Evolutionary conservation across 2,797 vertebrate genomes (phyloP).

Genomic region (Lateolabrax maculatus): DNA sequence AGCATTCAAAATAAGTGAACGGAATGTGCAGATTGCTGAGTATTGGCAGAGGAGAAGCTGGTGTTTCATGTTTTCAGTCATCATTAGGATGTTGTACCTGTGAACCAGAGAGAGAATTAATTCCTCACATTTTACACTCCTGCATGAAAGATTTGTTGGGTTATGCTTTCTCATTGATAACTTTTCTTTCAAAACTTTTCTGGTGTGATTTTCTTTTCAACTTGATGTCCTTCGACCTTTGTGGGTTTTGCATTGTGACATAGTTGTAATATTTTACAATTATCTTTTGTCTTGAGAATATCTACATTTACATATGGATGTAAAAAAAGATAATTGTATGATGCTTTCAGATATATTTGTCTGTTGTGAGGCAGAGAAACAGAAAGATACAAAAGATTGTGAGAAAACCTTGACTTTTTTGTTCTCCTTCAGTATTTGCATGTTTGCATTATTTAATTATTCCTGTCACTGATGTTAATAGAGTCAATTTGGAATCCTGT

Average conservation of each 20-base stretch:
- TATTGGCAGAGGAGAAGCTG: slow-evolving; percentile 28
- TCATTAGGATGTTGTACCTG: slow-evolving; percentile 46
- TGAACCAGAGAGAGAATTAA: slow-evolving; percentile 8
- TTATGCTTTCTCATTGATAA: slow-evolving; percentile 7
- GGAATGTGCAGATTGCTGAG: slow-evolving; percentile 63
- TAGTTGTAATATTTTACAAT: not conserved
- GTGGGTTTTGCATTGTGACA: not conserved
- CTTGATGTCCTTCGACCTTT: not conserved
- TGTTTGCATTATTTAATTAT: not conserved
- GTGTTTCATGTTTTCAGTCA: slow-evolving; percentile 34
- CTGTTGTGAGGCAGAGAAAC: not conserved
- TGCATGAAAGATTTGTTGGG: not conserved
- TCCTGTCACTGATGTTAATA: not conserved
- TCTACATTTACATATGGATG: not conserved
- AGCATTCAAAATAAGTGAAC: slow-evolving; percentile 68
- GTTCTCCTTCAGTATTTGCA: not conserved
- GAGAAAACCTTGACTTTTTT: not conserved
- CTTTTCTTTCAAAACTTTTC: not conserved
- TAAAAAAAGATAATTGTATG: not conserved
- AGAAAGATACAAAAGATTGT: not conserved
- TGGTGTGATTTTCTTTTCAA: not conserved
- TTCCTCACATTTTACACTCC: not conserved
- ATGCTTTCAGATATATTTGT: not conserved
- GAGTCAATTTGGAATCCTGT: not conserved
- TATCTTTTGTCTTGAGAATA: not conserved